Evolutionary conservation across 2,888 invertebrate species (phyloP).

Genomic region (Chaitophorus viminalis): DNA sequence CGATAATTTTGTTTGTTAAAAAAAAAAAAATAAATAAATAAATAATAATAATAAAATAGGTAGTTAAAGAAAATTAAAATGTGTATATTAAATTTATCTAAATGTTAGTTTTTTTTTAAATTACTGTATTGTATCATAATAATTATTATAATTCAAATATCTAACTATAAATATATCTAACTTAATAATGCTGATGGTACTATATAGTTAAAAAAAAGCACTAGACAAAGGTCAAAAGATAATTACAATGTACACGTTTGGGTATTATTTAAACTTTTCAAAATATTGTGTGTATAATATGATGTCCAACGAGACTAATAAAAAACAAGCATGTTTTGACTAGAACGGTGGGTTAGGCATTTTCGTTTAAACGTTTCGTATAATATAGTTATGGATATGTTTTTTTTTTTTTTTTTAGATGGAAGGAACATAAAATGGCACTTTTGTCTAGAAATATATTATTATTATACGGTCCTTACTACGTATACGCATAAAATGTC

Average conservation of each 20-base stretch:
- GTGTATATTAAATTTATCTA: constrained; percentile 43
- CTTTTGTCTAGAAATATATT: constrained; percentile 48
- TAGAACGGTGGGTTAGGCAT: constrained; percentile 26
- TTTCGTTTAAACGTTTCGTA: constrained; percentile 35
- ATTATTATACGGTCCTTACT: constrained; percentile 29
- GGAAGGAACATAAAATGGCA: constrained; percentile 46
- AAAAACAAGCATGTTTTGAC: constrained; percentile 51
- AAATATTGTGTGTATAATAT: constrained; percentile 47
- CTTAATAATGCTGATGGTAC: constrained; percentile 50
- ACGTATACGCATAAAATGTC: constrained; percentile 33
- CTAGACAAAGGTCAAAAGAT: constrained; percentile 58
- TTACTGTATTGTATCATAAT: constrained; percentile 44
- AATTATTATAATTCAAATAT: constrained; percentile 51
- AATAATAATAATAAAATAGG: constrained; percentile 28
- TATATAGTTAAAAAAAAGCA: constrained; percentile 55
- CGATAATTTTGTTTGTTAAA: constrained; percentile 2
- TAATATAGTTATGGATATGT: constrained; percentile 46
- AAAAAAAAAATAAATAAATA: constrained; percentile 18
- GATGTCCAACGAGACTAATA: constrained; percentile 44
- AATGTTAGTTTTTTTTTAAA: constrained; percentile 38
- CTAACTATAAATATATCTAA: constrained; percentile 52
- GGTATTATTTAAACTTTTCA: constrained; percentile 35
- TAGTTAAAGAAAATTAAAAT: constrained; percentile 27
- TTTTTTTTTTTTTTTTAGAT: constrained; percentile 15
- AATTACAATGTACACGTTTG: constrained; percentile 60